phyloP scores from a whole-genome alignment of 37 sponge, comb jelly and placozoan genomes.

The Spongilla lacustris region DNA sequence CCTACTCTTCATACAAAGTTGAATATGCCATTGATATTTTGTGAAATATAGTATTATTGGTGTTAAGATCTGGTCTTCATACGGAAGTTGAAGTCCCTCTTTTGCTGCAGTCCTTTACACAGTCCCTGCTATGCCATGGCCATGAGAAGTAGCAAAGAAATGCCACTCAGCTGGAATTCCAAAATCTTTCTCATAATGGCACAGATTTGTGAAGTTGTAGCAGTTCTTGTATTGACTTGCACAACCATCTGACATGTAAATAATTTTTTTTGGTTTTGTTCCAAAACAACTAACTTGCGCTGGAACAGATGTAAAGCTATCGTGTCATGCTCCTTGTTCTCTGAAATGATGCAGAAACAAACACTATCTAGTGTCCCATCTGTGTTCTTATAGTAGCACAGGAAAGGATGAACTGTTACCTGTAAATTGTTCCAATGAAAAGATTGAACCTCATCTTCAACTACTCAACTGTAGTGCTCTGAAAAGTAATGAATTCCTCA shows the following conservation, averaged over 20 bases:
- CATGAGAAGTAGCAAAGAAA: slow-evolving; percentile 61
- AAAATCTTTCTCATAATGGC: slow-evolving; percentile 40
- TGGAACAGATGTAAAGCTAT: slow-evolving; percentile 39
- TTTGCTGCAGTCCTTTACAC: slow-evolving; percentile 47
- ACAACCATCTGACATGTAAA: slow-evolving; percentile 53
- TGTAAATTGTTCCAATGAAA: slow-evolving; percentile 69
- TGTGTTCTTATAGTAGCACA: slow-evolving; percentile 20
- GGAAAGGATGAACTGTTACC: slow-evolving; percentile 53
- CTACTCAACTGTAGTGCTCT: slow-evolving; percentile 45
- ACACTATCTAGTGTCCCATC: slow-evolving; percentile 4
- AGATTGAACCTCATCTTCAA: slow-evolving; percentile 54
- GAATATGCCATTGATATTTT: no score
- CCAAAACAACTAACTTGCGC: slow-evolving; percentile 26
- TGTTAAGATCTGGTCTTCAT: slow-evolving; percentile 50
- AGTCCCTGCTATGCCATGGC: slow-evolving; percentile 46
- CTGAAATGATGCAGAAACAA: slow-evolving; percentile 43
- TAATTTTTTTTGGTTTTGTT: slow-evolving; percentile 17
- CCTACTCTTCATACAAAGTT: neutral
- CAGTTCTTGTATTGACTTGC: slow-evolving; percentile 43
- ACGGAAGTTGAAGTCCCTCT: slow-evolving; percentile 52
- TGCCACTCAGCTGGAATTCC: slow-evolving; percentile 50
- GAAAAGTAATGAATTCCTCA: slow-evolving; percentile 26
- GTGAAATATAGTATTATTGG: neutral
- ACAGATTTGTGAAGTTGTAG: slow-evolving; percentile 44
- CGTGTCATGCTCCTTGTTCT: slow-evolving; percentile 45